Percentiles rank a stretch among this genome's conserved stretches.
Conservation (phyloP, 2,888 invertebrate species). For the Apamea crenata region DNA sequence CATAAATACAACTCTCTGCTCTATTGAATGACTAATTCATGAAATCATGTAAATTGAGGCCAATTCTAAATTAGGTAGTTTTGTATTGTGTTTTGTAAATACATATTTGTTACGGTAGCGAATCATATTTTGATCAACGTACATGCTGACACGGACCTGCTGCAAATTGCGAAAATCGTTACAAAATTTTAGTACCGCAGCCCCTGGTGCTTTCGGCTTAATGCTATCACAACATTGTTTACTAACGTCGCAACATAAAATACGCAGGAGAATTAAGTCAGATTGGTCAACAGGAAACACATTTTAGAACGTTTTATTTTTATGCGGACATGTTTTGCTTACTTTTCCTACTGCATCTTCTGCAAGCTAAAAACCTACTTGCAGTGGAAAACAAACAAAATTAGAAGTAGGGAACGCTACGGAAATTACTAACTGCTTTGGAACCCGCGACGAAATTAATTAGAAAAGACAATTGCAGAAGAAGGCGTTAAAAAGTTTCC, state of each 20-base stretch:
- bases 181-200: neutral
- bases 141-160: neutral
- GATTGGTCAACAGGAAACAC: slow-evolving; percentile 5
- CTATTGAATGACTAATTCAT: too few relatives aligned
- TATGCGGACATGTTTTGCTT: neutral
- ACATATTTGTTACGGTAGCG: neutral
- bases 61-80: too few relatives aligned
- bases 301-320: neutral
- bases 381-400: neutral
- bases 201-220: neutral
- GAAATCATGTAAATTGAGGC: too few relatives aligned
- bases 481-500: neutral
- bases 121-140: neutral
- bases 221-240: slow-evolving; percentile 15
- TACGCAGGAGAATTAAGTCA: neutral
- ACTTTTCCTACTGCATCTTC: neutral
- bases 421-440: slow-evolving; percentile 5
- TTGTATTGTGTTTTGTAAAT: too few relatives aligned
- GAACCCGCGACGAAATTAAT: slow-evolving; percentile 14
- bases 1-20: neutral
- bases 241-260: neutral
- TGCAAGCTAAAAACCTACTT: neutral
- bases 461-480: neutral
- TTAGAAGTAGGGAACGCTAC: neutral
- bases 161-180: neutral